Base-by-base conservation (phyloP, 35 echinoderm and acorn worm genomes). In the Lytechinus pictus region DNA sequence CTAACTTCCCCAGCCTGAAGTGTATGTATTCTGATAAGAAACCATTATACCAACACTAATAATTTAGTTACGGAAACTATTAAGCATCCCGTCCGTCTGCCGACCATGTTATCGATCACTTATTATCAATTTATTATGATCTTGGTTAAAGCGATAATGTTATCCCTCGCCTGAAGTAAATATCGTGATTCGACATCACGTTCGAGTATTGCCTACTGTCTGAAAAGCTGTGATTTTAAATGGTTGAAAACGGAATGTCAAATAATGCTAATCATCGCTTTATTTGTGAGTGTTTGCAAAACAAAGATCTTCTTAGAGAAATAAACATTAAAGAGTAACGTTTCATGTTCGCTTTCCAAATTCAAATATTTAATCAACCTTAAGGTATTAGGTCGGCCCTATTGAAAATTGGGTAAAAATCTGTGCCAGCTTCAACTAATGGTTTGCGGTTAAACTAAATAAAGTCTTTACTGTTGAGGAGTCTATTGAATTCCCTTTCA, bases 21-120 rank as follows among this genome's bases (percentile, higher is more conserved):
- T 79, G 66, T 79, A 79, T 79, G 66, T 79, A 79, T n/a, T 79
- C 16, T 79, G 66, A 79, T 79, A 79, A 79, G 66, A 79, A 79
- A 79, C 66, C 66, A 79, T 79, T 79, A 58, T 44, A 79, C 66
- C 16, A 79, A 79, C 66, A 24, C 5, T 79, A 79, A 7, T 79
- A 79, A 79, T 79, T 79, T 79, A 79, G 66, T 79, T 79, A 79
- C 66, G 6, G 12, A 79, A 79, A 24, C 21, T 79, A 24, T 16
- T 5, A 24, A 79, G 66, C 21, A 79, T 24, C 14, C n/a, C 7
- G 21, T 24, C 66, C n/a, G 66, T 79, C 66, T 79, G 66, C 66
- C 66, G 66, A n/a, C 66, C n/a, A 19, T 6, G 61, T 71, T 71
- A 79, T 79, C 16, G 66, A 79, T 79, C 21, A 79, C 66, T 79